Evolutionary conservation across 2,888 invertebrate genomes (phyloP).

Genomic region (Ferdinandea cuprea): DNA sequence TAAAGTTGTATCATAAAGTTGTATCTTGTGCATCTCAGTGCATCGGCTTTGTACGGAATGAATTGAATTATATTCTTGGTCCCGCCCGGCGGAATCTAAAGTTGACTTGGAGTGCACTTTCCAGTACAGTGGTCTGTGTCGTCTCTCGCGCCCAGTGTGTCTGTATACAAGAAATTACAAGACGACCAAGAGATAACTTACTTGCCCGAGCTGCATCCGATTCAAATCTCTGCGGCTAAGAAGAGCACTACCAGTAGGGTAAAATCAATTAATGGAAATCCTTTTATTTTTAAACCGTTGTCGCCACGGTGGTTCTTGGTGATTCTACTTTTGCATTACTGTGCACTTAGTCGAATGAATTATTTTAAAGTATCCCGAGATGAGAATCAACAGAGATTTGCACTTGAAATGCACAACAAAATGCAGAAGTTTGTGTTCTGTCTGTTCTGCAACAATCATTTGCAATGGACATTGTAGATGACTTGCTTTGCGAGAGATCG

Average conservation of each 20-base stretch:
- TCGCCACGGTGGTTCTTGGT: constrained; percentile 50
- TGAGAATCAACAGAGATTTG: constrained; percentile 10
- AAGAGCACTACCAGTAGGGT: constrained; percentile 54
- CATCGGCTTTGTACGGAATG: constrained; percentile 58
- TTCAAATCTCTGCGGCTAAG: constrained; percentile 67
- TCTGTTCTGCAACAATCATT: neutral
- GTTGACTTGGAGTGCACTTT: constrained; percentile 71
- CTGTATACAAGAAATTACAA: constrained; percentile 68
- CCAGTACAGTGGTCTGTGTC: constrained; percentile 50
- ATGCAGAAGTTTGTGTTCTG: neutral
- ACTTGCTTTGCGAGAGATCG: too few species aligned
- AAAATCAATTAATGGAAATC: constrained; percentile 69
- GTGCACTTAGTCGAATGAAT: constrained; percentile 38
- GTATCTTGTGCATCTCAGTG: constrained; percentile 46
- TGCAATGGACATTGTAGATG: neutral
- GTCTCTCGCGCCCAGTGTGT: constrained; percentile 45
- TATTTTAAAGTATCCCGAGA: constrained; percentile 13
- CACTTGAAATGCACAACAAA: neutral
- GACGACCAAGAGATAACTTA: constrained; percentile 67
- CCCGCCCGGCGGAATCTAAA: constrained; percentile 58
- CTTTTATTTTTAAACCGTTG: constrained; percentile 49
- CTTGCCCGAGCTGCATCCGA: constrained; percentile 60
- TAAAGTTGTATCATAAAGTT: constrained; percentile 70
- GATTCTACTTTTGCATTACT: constrained; percentile 44
- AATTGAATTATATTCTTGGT: constrained; percentile 37